phyloP scores from a whole-genome alignment of 2,113 vertebrate genomes.

The Pterocles orientalis region DNA sequence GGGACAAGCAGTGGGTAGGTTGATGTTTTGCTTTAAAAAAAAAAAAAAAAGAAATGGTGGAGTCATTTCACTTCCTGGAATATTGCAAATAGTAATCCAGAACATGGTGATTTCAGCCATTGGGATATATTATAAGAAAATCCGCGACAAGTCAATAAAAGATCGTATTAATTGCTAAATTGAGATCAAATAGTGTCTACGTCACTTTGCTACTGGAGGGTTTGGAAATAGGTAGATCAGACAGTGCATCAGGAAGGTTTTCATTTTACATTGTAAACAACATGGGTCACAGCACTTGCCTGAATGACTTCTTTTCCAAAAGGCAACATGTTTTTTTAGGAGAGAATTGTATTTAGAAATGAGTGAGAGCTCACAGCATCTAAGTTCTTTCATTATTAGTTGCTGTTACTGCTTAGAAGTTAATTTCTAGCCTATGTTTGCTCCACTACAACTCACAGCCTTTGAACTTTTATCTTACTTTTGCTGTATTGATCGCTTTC shows the following conservation, averaged over 20 bases:
- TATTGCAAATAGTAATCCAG: background rate
- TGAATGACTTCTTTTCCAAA: background rate
- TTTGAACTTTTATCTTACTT: conserved; percentile 17
- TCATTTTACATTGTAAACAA: background rate
- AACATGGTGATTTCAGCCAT: background rate
- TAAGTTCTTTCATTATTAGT: background rate
- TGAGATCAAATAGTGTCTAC: background rate
- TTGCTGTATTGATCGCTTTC: background rate
- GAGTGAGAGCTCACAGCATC: background rate
- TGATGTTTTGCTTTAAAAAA: background rate
- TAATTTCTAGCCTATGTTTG: background rate
- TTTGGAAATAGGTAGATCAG: background rate
- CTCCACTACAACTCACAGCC: background rate
- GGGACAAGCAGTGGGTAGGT: background rate
- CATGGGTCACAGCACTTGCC: background rate
- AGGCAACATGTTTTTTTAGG: background rate
- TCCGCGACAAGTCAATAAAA: background rate
- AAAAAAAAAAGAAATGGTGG: background rate
- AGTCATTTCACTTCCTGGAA: background rate
- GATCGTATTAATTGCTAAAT: background rate
- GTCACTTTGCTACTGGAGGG: background rate
- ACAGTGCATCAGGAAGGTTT: background rate
- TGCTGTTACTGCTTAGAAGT: background rate
- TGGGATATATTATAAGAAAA: background rate
- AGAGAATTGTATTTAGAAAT: background rate